Evolutionary conservation across 2,888 invertebrate species (phyloP).

Genomic region (Chloromyia formosa): DNA sequence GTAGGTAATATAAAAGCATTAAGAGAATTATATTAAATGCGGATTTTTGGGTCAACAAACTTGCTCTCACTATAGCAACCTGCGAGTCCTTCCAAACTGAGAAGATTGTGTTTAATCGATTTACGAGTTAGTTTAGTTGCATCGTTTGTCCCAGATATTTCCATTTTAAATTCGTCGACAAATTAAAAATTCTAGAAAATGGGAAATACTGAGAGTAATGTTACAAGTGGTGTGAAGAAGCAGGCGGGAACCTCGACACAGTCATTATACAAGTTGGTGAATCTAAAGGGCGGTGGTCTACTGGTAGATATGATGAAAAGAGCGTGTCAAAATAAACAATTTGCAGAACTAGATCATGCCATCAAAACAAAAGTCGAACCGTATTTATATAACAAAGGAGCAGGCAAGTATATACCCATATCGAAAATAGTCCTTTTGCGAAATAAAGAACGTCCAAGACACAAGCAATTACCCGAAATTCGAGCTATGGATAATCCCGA

Average conservation of each 20-base stretch:
- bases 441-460: slow-evolving; percentile 84
- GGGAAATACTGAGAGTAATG: slow-evolving; percentile 89
- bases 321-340: slow-evolving; percentile 88
- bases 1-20: background rate
- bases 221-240: slow-evolving; percentile 93
- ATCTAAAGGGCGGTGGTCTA: slow-evolving; percentile 93
- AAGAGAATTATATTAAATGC: background rate
- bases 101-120: slow-evolving; percentile 22
- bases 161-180: background rate
- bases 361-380: slow-evolving; percentile 91
- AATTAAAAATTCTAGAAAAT: slow-evolving; percentile 58
- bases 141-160: background rate
- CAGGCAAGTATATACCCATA: slow-evolving; percentile 89
- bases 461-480: slow-evolving; percentile 81
- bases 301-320: slow-evolving; percentile 93
- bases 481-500: slow-evolving; percentile 85
- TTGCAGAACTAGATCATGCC: slow-evolving; percentile 90
- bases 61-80: slow-evolving; percentile 11
- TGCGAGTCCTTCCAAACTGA: background rate
- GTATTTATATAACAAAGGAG: slow-evolving; percentile 92
- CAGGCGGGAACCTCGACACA: slow-evolving; percentile 89
- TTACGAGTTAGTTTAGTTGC: background rate
- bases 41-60: slow-evolving; percentile 24
- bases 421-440: slow-evolving; percentile 86
- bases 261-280: slow-evolving; percentile 86